Evolutionary conservation across 2,797 vertebrate genomes (phyloP).

Genomic region (Cephalopachus bancanus): DNA sequence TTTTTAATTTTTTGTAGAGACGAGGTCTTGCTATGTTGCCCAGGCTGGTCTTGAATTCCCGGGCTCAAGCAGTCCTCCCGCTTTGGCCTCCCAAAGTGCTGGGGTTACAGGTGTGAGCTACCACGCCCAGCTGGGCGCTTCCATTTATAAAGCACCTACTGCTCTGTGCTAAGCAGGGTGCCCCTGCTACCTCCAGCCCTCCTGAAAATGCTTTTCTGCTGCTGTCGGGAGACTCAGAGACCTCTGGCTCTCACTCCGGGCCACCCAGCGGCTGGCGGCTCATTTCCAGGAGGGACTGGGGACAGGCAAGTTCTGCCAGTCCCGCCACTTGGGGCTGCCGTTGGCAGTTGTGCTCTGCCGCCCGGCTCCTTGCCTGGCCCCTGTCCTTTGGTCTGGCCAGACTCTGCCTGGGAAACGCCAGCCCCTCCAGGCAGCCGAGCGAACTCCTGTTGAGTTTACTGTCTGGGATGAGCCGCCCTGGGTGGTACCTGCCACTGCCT

Average conservation of each 20-base stretch:
- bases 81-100: no score
- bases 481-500: accelerated
- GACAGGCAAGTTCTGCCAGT: neutral
- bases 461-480: accelerated
- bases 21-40: no score
- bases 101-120: no score
- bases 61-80: no score
- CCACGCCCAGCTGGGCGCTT: neutral
- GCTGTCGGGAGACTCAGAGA: neutral
- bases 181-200: accelerated
- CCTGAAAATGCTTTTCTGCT: neutral
- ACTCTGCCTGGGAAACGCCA: neutral
- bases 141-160: accelerated
- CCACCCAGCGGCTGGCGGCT: accelerated
- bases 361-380: neutral
- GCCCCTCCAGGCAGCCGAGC: neutral
- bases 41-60: no score
- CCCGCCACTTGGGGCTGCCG: accelerated
- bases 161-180: accelerated
- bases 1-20: no score
- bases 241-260: neutral
- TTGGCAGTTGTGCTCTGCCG: neutral
- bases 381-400: neutral
- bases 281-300: neutral
- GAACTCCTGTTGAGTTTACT: neutral